Percentiles rank a stretch among this genome's conserved stretches.
Evolutionary conservation across 1,140 invertebrate genomes (phyloP).

Genomic region (Anastrepha ludens): DNA sequence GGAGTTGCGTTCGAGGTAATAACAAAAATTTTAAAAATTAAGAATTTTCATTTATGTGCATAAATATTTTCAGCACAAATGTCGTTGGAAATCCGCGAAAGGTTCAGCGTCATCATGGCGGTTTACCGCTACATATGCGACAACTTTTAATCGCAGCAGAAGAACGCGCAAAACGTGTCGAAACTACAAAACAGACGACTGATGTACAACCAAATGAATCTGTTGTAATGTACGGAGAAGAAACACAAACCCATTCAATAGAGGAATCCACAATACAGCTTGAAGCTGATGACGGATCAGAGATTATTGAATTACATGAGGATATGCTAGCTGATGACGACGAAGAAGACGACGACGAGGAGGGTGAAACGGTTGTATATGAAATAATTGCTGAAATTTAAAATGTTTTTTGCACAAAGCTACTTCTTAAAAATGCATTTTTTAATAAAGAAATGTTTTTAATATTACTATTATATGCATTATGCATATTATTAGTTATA

Average conservation of each 20-base stretch:
- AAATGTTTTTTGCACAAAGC: not conserved
- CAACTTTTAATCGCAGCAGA: conserved; percentile 50
- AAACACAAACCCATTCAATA: not conserved
- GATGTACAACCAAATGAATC: not conserved
- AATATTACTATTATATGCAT: too few relatives aligned
- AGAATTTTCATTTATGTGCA: not conserved
- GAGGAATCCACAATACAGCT: not conserved
- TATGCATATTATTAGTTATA: too few relatives aligned
- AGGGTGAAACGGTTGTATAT: conserved; percentile 56
- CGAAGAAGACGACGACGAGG: conserved; percentile 13
- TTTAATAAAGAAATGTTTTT: too few relatives aligned
- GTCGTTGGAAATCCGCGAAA: conserved; percentile 51
- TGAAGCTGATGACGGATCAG: not conserved
- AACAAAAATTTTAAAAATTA: not conserved
- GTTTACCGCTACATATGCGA: conserved; percentile 32
- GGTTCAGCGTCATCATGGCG: conserved; percentile 31
- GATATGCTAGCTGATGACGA: not conserved
- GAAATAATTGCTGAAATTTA: conserved; percentile 55
- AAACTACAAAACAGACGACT: conserved; percentile 7
- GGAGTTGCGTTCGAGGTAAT: conserved; percentile 68
- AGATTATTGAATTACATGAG: conserved; percentile 24
- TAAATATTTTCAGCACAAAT: conserved; percentile 49
- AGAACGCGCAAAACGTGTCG: conserved; percentile 33
- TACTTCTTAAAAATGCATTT: too few relatives aligned
- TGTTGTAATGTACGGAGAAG: not conserved